phyloP scores from a whole-genome alignment of 2,888 invertebrate species.

The Pandemis cinnamomeana region DNA sequence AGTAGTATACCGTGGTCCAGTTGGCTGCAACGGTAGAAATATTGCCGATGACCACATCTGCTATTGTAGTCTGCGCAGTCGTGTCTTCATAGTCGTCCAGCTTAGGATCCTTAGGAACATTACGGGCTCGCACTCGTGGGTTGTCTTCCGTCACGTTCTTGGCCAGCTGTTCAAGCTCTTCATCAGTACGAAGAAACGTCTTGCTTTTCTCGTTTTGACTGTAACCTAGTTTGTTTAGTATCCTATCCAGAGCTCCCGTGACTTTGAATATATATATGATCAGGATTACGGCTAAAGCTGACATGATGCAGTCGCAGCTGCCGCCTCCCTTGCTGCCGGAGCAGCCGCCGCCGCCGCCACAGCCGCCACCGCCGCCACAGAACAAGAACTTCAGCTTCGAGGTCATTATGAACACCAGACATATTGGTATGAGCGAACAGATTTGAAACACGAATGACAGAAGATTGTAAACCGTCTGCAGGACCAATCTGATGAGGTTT shows the following conservation, averaged over 20 bases:
- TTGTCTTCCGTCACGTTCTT: neutral
- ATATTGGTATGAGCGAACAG: slow-evolving; percentile 1
- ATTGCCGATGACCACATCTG: neutral
- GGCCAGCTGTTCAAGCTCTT: neutral
- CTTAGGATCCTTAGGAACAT: neutral
- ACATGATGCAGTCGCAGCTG: slow-evolving; percentile 29
- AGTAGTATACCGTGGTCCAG: neutral
- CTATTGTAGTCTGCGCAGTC: neutral
- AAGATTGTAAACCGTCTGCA: slow-evolving; percentile 73
- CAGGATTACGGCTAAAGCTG: slow-evolving; percentile 11
- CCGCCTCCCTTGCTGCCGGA: neutral
- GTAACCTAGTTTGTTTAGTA: slow-evolving; percentile 33
- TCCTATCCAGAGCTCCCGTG: slow-evolving; percentile 29
- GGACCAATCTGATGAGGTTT: slow-evolving; percentile 69
- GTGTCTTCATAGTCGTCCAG: neutral
- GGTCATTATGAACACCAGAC: neutral
- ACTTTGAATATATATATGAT: slow-evolving; percentile 19
- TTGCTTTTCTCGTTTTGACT: neutral
- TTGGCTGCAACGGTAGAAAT: neutral
- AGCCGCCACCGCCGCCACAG: neutral
- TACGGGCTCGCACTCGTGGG: neutral
- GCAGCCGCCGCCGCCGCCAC: neutral
- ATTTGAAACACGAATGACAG: neutral
- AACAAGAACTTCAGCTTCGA: slow-evolving; percentile 1
- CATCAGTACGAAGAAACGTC: neutral